Evolutionary conservation across 2,888 invertebrate genomes (phyloP), one percentile per base, ranked within the genome.

Genomic region (Melitaea athalia): DNA sequence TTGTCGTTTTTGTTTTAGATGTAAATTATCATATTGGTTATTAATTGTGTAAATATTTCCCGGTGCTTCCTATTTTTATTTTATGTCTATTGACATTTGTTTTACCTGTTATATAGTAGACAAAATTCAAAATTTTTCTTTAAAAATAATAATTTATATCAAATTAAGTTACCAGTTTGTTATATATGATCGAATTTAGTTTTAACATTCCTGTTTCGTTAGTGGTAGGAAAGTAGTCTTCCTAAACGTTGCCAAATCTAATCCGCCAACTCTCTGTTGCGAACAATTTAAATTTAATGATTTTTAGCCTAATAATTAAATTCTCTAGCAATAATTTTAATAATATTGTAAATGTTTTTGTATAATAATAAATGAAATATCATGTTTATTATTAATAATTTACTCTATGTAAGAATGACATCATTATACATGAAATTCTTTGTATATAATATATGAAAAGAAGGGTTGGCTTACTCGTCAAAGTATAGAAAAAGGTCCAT

Each of bases 211-310:
- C 89, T 91, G 87, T 92, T 91, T 91, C 88, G 89, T 90, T 89
- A 91, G 89, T 90, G 85, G 87, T 92, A 92, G 89, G 86, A 89
- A 88, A 91, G 90, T 91, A 91, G 92, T 92, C 92, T 92, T 92
- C 92, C 91, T 89, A 83, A 92, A 91, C 89, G 90, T 91, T 92
- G 92, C 92, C 92, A 92, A 92, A 92, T 90, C 88, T 82, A 85
- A 83, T 86, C 88, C 87, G 90, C 89, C 89, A 91, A 91, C 89
- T 86, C 81, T 89, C 87, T 89, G 88, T 88, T 88, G 89, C 88
- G 89, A 88, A 87, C 88, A 81, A 86, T 85, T 85, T 87, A 87
- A 84, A 83, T 88, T 85, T 85, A 86, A 85, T 84, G 77, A 80
- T 82, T 72, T 86, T 78, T 91, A 91, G 88, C 81, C 77, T 90